Evolutionary conservation across 2,797 vertebrate genomes (phyloP), one percentile per base, ranked within the genome.

Genomic region (Falco concolor): DNA sequence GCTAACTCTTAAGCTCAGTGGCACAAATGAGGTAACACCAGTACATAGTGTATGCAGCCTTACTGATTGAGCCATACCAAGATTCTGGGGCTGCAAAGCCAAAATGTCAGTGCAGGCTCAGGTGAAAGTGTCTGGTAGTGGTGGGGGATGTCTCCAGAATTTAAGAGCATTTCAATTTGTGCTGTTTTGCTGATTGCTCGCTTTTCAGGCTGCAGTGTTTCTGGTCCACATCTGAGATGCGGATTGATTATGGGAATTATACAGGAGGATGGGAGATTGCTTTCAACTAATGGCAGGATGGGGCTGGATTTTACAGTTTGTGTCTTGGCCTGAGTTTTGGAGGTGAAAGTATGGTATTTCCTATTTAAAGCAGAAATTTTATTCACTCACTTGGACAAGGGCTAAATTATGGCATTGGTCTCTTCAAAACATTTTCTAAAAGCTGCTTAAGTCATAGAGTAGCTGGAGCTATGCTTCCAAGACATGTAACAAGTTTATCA

Each of bases 21-120:
- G 65, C n/a, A 38, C 24, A 18, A 19, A 44, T 22, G 70, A 42
- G 59, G 8, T 12, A 25, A 18, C 45, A 42, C 45, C 50, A 20
- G 36, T 74, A 13, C 10, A 10, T 1, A 19, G 21, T 0, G 0
- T 24, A 2, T 56, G 36, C 15, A 54, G 38, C 60, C 32, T 28
- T 27, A 2, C 44, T 49, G 28, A 22, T 28, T 40, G 73, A 83
- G 38, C 28, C 8, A 0, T 15, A 9, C 28, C 27, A 7, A 22
- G 28, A 2, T 57, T 61, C 22, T 49, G 47, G 56, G 65, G 24
- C 76, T 81, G 67, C 47, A 82, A 56, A 76, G 40, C 23, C 57
- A 52, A 53, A 54, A 12, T 67, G 36, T 57, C 54, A 23, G 6
- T 1, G 3, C 28, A 23, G 16, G 40, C 38, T 89, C 23, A 36